Percentiles rank a stretch among this genome's conserved stretches.
These are phyloP conservation scores for Epiblema foenella DNA, from an alignment of 2,888 invertebrate species.

Conservation along the genomic window DNA sequence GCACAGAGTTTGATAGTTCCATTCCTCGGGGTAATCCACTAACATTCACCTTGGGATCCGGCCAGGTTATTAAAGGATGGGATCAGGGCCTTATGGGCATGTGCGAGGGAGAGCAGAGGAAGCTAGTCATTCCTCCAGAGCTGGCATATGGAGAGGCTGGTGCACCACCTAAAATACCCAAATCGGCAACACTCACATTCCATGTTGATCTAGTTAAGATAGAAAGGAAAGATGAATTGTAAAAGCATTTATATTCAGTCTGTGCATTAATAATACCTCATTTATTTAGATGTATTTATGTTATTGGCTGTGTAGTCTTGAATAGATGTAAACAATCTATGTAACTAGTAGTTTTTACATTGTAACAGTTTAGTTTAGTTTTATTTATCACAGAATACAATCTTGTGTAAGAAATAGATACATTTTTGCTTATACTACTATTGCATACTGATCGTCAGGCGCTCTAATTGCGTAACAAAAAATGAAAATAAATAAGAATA, in stretches of 20 bases:
- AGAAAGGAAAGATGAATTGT: constrained; percentile 86
- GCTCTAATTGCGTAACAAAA: no score
- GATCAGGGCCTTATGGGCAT: constrained; percentile 94
- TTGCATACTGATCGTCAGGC: no score
- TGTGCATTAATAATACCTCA: constrained; percentile 7
- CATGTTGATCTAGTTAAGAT: constrained; percentile 92
- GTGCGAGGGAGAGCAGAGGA: constrained; percentile 95
- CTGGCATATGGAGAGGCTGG: constrained; percentile 93
- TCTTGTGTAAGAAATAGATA: no score
- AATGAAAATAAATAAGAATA: no score
- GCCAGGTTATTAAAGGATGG: constrained; percentile 96
- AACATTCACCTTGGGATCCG: constrained; percentile 91
- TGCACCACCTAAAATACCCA: constrained; percentile 93
- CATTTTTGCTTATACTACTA: no score
- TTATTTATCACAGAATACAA: no score
- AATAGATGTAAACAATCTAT: constrained; percentile 20
- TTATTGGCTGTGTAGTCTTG: neutral
- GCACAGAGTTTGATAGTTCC: constrained; percentile 94
- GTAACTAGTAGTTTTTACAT: neutral
- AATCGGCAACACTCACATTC: constrained; percentile 91
- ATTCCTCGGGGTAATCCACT: constrained; percentile 89
- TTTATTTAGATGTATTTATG: constrained; percentile 12
- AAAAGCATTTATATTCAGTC: constrained; percentile 49
- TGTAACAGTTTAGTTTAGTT: no score
- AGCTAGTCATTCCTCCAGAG: constrained; percentile 93